Percentiles rank a stretch among this genome's conserved stretches.
Conservation (phyloP, 2,797 vertebrate genomes). For the Astyanax mexicanus region DNA sequence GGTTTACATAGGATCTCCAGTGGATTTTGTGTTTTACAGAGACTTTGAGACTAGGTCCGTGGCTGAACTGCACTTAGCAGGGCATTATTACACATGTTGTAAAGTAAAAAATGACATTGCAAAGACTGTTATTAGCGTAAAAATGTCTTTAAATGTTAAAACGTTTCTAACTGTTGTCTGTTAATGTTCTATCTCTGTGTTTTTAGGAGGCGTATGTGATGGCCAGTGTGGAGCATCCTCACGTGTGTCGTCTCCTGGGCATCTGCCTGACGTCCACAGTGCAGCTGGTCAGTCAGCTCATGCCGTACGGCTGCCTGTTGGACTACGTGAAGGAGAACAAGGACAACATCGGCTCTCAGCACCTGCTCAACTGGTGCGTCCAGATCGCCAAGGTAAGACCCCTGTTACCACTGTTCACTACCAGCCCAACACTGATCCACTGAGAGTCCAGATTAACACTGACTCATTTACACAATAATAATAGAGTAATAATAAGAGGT, state of each 20-base stretch:
- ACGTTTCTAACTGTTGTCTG: too few species aligned
- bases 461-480: neutral
- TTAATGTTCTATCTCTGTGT: neutral
- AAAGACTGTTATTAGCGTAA: too few species aligned
- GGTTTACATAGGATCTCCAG: too few species aligned
- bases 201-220: slow-evolving; percentile 96
- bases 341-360: slow-evolving; percentile 94
- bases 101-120: too few species aligned
- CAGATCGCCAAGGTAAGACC: slow-evolving; percentile 94
- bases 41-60: too few species aligned
- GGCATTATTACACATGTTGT: too few species aligned
- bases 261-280: slow-evolving; percentile 97
- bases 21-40: too few species aligned
- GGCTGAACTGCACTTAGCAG: too few species aligned
- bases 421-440: too few species aligned
- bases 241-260: slow-evolving; percentile 95
- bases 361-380: slow-evolving; percentile 99
- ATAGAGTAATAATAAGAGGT: neutral
- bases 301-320: slow-evolving; percentile 96
- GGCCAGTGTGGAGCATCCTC: slow-evolving; percentile 96
- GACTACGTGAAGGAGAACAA: slow-evolving; percentile 96
- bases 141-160: too few species aligned
- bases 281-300: slow-evolving; percentile 96
- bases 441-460: too few species aligned
- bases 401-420: neutral